Evolutionary conservation across 2,113 vertebrate genomes (phyloP).

Genomic region (Crotophaga sulcirostris): DNA sequence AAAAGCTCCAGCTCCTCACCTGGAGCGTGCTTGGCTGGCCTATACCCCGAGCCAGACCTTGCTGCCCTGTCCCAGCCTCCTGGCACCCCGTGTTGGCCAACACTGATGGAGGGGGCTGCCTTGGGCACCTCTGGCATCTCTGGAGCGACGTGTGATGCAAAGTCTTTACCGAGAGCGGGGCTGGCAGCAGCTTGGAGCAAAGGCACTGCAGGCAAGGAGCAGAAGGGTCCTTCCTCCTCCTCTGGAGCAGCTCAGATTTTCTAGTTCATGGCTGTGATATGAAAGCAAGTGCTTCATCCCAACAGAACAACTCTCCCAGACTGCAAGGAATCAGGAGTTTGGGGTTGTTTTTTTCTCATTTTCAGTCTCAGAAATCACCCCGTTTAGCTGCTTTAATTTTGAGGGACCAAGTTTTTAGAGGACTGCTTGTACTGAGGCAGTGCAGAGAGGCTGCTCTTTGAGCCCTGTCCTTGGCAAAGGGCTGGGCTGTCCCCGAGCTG

Average conservation of each 20-base stretch:
- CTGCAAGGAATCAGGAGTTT: background rate
- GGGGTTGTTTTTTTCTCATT: background rate
- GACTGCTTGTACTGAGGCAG: background rate
- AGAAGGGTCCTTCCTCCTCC: background rate
- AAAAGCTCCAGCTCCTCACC: background rate
- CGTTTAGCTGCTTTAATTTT: background rate
- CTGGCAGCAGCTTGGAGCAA: background rate
- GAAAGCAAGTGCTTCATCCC: no score
- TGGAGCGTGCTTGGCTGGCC: background rate
- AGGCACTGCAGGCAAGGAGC: background rate
- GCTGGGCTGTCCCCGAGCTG: background rate
- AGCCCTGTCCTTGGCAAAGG: background rate
- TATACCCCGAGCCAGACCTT: background rate
- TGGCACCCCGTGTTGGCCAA: background rate
- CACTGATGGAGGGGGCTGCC: no score
- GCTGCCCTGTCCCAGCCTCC: background rate
- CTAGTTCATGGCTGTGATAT: background rate
- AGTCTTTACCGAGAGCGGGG: background rate
- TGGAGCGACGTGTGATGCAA: background rate
- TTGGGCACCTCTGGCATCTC: background rate
- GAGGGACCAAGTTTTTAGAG: background rate
- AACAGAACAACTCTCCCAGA: background rate
- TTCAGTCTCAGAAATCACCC: background rate
- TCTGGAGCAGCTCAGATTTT: background rate
- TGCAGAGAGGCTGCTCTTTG: accelerated